Percentiles rank a stretch among this genome's conserved stretches.
These are phyloP conservation scores for Loxodonta africana DNA, from an alignment of 2,113 vertebrate species.

Conservation along the genomic window DNA sequence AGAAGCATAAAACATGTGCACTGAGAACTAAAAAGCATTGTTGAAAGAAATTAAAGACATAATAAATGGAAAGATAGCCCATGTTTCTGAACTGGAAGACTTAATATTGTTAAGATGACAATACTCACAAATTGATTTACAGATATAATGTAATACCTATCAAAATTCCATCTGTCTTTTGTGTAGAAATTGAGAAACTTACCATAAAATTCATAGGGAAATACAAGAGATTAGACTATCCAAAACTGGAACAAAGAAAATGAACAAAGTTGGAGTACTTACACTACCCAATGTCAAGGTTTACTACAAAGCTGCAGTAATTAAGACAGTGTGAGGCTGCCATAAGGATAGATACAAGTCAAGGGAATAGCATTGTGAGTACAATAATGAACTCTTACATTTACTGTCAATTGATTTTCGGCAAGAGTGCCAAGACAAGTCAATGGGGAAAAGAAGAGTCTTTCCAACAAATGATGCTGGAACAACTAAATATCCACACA, in stretches of 20 bases:
- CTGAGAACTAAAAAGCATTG: background rate
- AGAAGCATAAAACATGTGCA: background rate
- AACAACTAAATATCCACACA: background rate
- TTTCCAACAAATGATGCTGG: background rate
- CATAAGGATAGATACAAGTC: background rate
- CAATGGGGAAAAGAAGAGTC: background rate
- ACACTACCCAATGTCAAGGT: background rate
- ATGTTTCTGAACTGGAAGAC: background rate
- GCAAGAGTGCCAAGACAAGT: background rate
- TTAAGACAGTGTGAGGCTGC: background rate
- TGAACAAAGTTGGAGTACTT: background rate
- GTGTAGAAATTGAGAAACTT: too few species aligned
- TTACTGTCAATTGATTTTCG: background rate
- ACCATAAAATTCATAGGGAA: background rate
- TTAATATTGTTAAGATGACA: background rate
- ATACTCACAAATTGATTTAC: background rate
- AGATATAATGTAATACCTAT: too few species aligned
- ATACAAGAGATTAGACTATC: background rate
- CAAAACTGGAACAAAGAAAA: background rate
- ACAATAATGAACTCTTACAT: background rate
- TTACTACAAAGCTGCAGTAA: background rate
- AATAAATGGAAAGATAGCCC: background rate
- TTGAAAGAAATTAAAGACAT: background rate
- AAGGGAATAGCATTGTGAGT: background rate
- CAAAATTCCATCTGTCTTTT: too few species aligned